Conservation (phyloP, 1,140 invertebrate species). For the Conus betulinus region DNA sequence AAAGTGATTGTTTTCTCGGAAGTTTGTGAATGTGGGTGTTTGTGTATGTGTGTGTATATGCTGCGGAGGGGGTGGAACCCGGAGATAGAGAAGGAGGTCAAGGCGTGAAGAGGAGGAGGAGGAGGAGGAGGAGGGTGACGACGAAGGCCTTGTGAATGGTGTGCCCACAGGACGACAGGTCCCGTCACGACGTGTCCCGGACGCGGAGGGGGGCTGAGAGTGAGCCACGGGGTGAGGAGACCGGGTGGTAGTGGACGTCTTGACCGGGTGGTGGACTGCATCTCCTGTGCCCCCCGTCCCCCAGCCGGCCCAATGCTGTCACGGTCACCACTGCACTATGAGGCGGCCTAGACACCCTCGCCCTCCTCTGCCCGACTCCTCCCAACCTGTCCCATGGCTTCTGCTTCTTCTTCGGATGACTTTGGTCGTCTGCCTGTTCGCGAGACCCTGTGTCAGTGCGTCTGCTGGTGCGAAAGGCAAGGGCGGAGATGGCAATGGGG, state of each 20-base stretch:
- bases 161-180: not conserved
- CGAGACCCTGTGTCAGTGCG: slow-evolving; percentile 2
- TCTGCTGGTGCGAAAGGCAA: not conserved
- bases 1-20: not conserved
- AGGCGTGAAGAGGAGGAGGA: not conserved
- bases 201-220: not conserved
- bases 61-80: not conserved
- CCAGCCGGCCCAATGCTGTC: slow-evolving; percentile 32
- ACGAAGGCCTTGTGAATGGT: not conserved
- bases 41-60: too few relatives aligned
- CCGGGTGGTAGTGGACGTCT: not conserved
- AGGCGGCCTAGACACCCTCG: slow-evolving; percentile 18
- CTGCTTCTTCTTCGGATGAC: not conserved
- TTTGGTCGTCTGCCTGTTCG: not conserved
- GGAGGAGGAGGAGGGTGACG: not conserved
- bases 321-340: slow-evolving; percentile 3
- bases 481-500: not conserved
- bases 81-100: not conserved
- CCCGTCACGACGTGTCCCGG: not conserved
- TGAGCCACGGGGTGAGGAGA: too few relatives aligned
- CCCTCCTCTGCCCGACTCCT: not conserved
- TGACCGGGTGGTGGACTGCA: not conserved
- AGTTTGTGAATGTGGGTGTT: too few relatives aligned
- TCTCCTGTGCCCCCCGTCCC: not conserved
- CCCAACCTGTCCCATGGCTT: not conserved